These are phyloP conservation scores for Lytechinus pictus DNA, from an alignment of 35 echinoderm and acorn worm genomes.

Conservation along the genomic window DNA sequence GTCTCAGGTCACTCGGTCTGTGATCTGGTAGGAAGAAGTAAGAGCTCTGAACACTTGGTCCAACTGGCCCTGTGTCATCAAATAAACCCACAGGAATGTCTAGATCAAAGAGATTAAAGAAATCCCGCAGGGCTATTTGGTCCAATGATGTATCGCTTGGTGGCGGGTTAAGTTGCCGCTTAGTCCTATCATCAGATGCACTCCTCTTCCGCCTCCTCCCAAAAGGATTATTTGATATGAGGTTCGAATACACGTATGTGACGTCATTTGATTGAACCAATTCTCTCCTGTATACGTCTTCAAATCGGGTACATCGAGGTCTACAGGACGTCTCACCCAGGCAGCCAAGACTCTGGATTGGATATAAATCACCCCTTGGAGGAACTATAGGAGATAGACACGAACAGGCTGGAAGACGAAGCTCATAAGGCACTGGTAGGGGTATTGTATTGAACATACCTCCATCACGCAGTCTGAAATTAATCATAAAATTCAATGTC, in stretches of 20 bases:
- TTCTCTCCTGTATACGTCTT: slow-evolving; percentile 62
- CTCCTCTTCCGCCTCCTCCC: slow-evolving; percentile 6
- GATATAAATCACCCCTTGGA: slow-evolving; percentile 43
- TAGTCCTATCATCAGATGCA: background rate
- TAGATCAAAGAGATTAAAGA: slow-evolving; percentile 42
- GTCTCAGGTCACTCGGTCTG: slow-evolving; percentile 55
- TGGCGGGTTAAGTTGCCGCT: background rate
- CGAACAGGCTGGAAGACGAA: slow-evolving; percentile 75
- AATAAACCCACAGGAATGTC: background rate
- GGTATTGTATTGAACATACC: slow-evolving; percentile 84
- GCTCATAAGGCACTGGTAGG: slow-evolving; percentile 59
- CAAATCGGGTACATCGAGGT: slow-evolving; percentile 54
- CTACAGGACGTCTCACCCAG: background rate
- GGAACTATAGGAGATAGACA: slow-evolving; percentile 57
- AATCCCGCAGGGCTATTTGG: slow-evolving; percentile 5
- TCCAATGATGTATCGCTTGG: background rate
- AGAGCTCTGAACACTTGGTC: slow-evolving; percentile 33
- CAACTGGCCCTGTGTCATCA: background rate
- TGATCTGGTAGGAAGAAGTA: slow-evolving; percentile 87
- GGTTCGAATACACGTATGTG: slow-evolving; percentile 69
- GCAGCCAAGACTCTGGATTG: slow-evolving; percentile 58
- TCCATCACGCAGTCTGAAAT: slow-evolving; percentile 79
- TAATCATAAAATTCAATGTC: background rate
- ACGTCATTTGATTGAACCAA: slow-evolving; percentile 82
- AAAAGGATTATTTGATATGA: background rate